A percentile compares a stretch with the other conserved stretches of the same genome.
Conservation (phyloP, 2,888 invertebrate genomes). For the Apodemia mormo region DNA sequence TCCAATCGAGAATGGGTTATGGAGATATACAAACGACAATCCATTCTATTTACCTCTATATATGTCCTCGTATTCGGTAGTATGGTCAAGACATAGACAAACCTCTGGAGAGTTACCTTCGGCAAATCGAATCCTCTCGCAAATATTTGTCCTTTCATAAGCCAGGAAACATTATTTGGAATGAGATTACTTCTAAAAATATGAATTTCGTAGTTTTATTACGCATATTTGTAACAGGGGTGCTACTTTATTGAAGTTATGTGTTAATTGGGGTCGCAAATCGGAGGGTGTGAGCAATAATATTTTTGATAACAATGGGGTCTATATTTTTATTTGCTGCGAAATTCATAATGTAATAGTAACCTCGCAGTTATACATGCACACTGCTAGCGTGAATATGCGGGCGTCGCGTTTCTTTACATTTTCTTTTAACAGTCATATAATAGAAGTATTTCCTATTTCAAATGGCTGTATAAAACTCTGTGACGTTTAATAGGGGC, state of each 20-base stretch:
- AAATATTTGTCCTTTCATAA: conserved; percentile 30
- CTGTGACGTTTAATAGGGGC: no score
- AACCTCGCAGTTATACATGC: no score
- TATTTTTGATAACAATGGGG: conserved; percentile 43
- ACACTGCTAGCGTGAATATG: no score
- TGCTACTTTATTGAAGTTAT: conserved; percentile 37
- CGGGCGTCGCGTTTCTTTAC: no score
- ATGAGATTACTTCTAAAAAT: background rate
- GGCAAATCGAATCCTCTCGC: conserved; percentile 30
- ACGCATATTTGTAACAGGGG: conserved; percentile 52
- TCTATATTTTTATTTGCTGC: conserved; percentile 41
- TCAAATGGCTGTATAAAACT: no score
- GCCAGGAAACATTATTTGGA: conserved; percentile 3
- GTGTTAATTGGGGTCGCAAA: conserved; percentile 39
- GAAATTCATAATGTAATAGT: conserved; percentile 22
- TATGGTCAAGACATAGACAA: conserved; percentile 32
- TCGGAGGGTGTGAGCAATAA: conserved; percentile 42
- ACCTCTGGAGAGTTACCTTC: conserved; percentile 24
- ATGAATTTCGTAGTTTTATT: conserved; percentile 58
- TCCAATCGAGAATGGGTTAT: conserved; percentile 29
- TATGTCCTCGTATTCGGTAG: background rate
- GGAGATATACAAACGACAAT: conserved; percentile 28
- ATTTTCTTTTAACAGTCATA: no score
- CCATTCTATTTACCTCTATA: background rate
- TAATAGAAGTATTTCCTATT: no score